Conservation (phyloP, 2,113 vertebrate species). For the Burhinus bistriatus region DNA sequence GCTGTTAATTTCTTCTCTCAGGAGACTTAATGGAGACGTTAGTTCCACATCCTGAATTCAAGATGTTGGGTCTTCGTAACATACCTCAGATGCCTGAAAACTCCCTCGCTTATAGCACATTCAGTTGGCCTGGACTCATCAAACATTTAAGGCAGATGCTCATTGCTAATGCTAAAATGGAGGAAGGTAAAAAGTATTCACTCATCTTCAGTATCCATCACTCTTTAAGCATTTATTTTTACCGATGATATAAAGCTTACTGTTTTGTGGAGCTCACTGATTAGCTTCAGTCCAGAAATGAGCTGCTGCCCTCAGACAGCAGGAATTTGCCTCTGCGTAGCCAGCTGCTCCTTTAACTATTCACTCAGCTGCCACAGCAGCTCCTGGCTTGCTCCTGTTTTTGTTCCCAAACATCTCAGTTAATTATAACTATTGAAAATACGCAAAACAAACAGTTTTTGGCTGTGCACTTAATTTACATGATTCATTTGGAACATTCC, state of each 20-base stretch:
- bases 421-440: constrained; percentile 13
- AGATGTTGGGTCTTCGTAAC: constrained; percentile 85
- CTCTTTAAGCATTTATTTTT: neutral
- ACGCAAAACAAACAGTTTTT: neutral
- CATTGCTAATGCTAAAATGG: constrained; percentile 90
- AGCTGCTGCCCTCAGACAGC: constrained; percentile 5
- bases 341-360: neutral
- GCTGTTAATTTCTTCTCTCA: constrained; percentile 54
- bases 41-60: constrained; percentile 91
- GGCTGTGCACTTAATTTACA: neutral
- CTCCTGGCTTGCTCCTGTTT: neutral
- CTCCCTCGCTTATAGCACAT: constrained; percentile 85
- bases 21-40: constrained; percentile 87
- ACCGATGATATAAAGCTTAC: neutral
- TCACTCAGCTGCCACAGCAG: constrained; percentile 25
- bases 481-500: neutral
- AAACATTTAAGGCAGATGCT: constrained; percentile 96
- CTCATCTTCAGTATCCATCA: neutral
- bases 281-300: neutral
- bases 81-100: constrained; percentile 90
- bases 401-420: neutral
- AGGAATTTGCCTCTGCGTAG: constrained; percentile 2
- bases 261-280: neutral
- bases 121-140: constrained; percentile 88
- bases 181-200: constrained; percentile 81